These are phyloP conservation scores for Formica exsecta DNA, from an alignment of 1,140 invertebrate genomes.

Conservation along the genomic window DNA sequence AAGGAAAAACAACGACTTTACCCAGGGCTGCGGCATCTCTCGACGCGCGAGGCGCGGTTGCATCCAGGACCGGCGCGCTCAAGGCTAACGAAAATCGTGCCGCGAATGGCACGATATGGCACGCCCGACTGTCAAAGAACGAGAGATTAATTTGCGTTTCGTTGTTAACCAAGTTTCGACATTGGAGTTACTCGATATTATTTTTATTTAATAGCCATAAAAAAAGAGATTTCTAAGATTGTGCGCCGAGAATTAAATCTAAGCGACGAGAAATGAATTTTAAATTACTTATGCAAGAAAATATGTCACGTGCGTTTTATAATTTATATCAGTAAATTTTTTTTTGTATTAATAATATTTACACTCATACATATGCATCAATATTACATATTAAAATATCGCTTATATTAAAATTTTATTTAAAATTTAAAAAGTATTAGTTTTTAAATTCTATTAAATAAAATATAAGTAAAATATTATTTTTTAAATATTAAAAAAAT, in stretches of 20 bases:
- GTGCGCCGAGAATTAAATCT: neutral
- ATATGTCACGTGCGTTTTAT: too few species aligned
- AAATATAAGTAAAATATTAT: neutral
- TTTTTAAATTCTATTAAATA: neutral
- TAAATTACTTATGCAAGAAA: neutral
- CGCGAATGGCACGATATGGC: slow-evolving; percentile 3
- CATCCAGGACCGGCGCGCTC: slow-evolving; percentile 68
- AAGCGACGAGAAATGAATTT: neutral
- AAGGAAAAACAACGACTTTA: slow-evolving; percentile 82
- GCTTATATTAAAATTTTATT: too few species aligned
- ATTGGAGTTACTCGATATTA: neutral
- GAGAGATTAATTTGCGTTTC: slow-evolving; percentile 19
- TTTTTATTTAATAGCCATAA: neutral
- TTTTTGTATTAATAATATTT: too few species aligned
- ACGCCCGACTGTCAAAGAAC: neutral
- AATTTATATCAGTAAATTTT: too few species aligned
- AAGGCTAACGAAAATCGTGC: slow-evolving; percentile 70
- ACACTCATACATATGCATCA: too few species aligned
- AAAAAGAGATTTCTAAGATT: neutral
- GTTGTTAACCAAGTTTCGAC: neutral
- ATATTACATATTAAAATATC: too few species aligned
- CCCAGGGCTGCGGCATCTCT: slow-evolving; percentile 70
- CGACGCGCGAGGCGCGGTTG: slow-evolving; percentile 68
- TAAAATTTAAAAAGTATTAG: too few species aligned
- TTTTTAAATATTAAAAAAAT: too few species aligned